Base-by-base conservation (phyloP, 2,888 invertebrate species). In the Linnaemya tessellans region DNA sequence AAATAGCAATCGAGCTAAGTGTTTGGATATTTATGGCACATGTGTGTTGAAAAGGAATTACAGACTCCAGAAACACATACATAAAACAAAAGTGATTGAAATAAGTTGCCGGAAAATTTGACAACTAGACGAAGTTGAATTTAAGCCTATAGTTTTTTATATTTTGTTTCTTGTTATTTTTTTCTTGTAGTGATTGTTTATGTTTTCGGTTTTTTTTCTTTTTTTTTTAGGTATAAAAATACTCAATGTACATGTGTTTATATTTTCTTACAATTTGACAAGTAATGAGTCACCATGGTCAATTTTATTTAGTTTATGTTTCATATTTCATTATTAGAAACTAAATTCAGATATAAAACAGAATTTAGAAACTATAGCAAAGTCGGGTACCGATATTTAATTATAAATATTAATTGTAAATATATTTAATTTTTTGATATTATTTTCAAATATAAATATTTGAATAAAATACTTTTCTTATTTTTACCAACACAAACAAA, bases 31-130 rank as follows among this genome's bases (percentile, higher is more conserved):
- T 85, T 81, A 85, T 82, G 79, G 82, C 81, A 81, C 70, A 82
- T 82, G 74, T 85, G 74, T 79, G 78, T 74, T 82, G 70, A 79
- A 85, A 81, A 64, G 81, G 51, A 64, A 74, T 49, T 68, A 74
- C 38, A 81, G 43, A 71, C 43, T 64, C 20, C 30, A 68, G n/a
- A 56, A 43, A 18, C 22, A 64, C 41, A 54, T 30, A 35, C 41
- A 67, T 77, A 73, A 74, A 68, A 73, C 67, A 83, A 62, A 80
- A 80, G 80, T 87, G 87, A 87, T 87, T 87, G 87, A 87, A 87
- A 86, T 86, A 87, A 87, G 84, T 87, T 87, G 87, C 80, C 86
- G 82, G 84, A 84, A 84, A 87, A 87, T 82, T 87, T 87, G 87
- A 87, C 87, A 87, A 87, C 87, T 87, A 80, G 86, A 82, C 73